Evolutionary conservation across 2,888 invertebrate species (phyloP).

Genomic region (Clostera curtula): DNA sequence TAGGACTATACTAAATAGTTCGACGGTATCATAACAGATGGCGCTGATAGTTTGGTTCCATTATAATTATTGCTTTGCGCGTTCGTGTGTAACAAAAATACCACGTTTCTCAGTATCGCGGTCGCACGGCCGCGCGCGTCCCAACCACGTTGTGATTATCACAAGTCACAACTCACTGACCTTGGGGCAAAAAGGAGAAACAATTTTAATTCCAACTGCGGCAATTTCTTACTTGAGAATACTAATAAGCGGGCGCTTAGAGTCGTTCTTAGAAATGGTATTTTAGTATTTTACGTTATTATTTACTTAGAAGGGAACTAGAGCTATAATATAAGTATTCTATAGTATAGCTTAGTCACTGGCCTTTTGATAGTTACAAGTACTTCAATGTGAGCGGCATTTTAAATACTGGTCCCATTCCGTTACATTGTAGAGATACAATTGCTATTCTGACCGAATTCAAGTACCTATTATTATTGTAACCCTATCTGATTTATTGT

Average conservation of each 20-base stretch:
- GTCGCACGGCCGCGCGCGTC: slow-evolving; percentile 22
- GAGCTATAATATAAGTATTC: too few species aligned
- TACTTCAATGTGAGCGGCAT: too few species aligned
- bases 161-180: slow-evolving; percentile 59
- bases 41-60: slow-evolving; percentile 29
- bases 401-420: too few species aligned
- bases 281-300: too few species aligned
- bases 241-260: slow-evolving; percentile 47
- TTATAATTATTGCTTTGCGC: slow-evolving; percentile 10
- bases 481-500: too few species aligned
- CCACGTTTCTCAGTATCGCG: slow-evolving; percentile 47
- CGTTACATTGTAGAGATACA: too few species aligned
- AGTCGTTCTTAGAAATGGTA: slow-evolving; percentile 41
- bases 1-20: too few species aligned
- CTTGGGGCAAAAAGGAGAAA: slow-evolving; percentile 68
- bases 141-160: slow-evolving; percentile 48
- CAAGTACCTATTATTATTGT: too few species aligned
- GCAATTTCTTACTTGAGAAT: slow-evolving; percentile 48
- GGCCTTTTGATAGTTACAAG: too few species aligned
- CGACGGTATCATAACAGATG: slow-evolving; percentile 34
- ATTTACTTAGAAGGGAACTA: too few species aligned
- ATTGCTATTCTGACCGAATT: too few species aligned
- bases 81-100: slow-evolving; percentile 42
- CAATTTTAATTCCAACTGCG: slow-evolving; percentile 54
- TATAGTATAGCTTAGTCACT: too few species aligned